Evolutionary conservation across 2,797 vertebrate species (phyloP).

Genomic region (Molossus alvarezi): DNA sequence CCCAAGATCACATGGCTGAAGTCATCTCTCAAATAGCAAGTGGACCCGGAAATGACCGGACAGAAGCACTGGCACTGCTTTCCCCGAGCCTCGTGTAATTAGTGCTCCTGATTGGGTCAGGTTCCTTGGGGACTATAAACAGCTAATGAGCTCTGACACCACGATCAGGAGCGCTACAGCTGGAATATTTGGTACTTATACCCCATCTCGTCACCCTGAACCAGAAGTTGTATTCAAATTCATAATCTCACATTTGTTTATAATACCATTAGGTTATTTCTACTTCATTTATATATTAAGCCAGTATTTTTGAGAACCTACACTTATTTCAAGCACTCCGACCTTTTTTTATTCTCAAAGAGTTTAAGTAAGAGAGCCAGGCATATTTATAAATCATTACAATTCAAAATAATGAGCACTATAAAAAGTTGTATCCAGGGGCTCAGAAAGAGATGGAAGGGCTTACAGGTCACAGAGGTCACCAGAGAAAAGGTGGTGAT

Average conservation of each 20-base stretch:
- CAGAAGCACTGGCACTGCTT: not conserved
- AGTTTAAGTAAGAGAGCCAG: not conserved
- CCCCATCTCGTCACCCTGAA: slow-evolving; percentile 47
- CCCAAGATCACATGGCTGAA: not conserved
- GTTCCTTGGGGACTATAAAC: slow-evolving; percentile 44
- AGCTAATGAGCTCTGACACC: slow-evolving; percentile 76
- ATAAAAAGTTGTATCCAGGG: not conserved
- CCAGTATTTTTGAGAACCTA: not conserved
- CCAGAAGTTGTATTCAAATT: slow-evolving; percentile 52
- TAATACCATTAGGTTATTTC: slow-evolving; percentile 43
- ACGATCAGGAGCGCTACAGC: slow-evolving; percentile 64
- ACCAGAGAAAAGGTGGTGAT: not conserved
- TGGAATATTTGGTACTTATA: slow-evolving; percentile 61
- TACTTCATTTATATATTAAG: slow-evolving; percentile 22
- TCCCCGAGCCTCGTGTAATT: not conserved
- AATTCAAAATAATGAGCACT: not conserved
- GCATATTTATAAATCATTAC: slow-evolving; percentile 33
- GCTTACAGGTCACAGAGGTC: not conserved
- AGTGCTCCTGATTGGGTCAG: slow-evolving; percentile 51
- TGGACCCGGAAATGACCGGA: not conserved
- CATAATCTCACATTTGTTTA: slow-evolving; percentile 35
- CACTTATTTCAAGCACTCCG: not conserved
- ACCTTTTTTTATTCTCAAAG: not conserved
- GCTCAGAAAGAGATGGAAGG: not conserved
- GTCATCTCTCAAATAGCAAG: slow-evolving; percentile 53